phyloP scores from a whole-genome alignment of 2,888 invertebrate species.

The Idaea dimidiata region DNA sequence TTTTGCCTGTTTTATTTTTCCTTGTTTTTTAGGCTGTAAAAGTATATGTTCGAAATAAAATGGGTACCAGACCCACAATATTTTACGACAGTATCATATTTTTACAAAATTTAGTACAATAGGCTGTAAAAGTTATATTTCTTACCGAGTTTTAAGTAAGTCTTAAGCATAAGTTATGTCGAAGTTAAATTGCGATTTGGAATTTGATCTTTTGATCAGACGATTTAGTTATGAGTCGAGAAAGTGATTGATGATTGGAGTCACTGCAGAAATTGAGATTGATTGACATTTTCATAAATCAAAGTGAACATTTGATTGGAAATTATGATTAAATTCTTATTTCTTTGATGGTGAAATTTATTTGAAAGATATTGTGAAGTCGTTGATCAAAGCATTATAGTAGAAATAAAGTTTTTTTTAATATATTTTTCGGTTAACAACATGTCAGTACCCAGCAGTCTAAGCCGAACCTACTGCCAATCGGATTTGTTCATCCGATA shows the following conservation, averaged over 20 bases:
- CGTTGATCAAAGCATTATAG: background rate
- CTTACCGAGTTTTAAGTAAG: background rate
- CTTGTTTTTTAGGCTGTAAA: background rate
- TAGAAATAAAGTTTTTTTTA: too few relatives aligned
- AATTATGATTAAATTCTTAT: background rate
- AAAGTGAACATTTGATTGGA: background rate
- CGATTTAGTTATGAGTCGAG: background rate
- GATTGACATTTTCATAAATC: constrained; percentile 19
- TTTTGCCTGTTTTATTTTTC: background rate
- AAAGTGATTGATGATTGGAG: background rate
- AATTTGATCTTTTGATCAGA: background rate
- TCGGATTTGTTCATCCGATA: too few relatives aligned
- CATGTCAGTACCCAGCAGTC: too few relatives aligned
- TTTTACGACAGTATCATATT: constrained; percentile 1
- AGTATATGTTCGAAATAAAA: background rate
- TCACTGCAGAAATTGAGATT: constrained; percentile 11
- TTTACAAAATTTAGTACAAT: constrained; percentile 1
- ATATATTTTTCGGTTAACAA: too few relatives aligned
- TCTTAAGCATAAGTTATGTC: background rate
- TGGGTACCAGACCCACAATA: background rate
- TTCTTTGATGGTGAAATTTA: background rate
- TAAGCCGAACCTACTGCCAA: too few relatives aligned
- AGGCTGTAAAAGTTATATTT: background rate
- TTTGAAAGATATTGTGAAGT: background rate
- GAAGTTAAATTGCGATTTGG: background rate